Evolutionary conservation across 1,140 invertebrate species (phyloP).

Genomic region (Pogonognathellus flavescens): DNA sequence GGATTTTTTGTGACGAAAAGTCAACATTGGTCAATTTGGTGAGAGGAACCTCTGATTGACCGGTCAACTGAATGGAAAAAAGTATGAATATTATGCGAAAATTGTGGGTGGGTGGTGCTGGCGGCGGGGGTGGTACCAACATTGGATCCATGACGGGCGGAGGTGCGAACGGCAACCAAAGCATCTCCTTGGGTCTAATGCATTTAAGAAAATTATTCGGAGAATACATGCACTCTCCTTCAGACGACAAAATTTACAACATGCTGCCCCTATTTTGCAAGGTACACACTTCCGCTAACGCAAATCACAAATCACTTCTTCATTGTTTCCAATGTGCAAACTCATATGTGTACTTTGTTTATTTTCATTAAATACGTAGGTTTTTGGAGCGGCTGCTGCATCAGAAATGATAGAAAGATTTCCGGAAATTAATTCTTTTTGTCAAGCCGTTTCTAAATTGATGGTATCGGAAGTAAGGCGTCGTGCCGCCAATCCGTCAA

Average conservation of each 20-base stretch:
- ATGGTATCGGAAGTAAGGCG: slow-evolving; percentile 96
- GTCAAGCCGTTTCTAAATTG: slow-evolving; percentile 92
- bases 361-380: slow-evolving; percentile 73
- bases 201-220: slow-evolving; percentile 96
- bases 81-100: slow-evolving; percentile 68
- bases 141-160: slow-evolving; percentile 12
- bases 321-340: neutral
- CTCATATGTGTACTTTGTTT: neutral
- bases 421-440: slow-evolving; percentile 92
- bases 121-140: slow-evolving; percentile 32
- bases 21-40: too few relatives aligned
- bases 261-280: slow-evolving; percentile 99
- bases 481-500: slow-evolving; percentile 94
- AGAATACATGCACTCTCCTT: slow-evolving; percentile 89
- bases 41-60: too few relatives aligned
- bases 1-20: too few relatives aligned
- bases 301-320: neutral
- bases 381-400: slow-evolving; percentile 89
- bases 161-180: slow-evolving; percentile 71
- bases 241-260: slow-evolving; percentile 95
- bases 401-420: slow-evolving; percentile 96
- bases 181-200: slow-evolving; percentile 89
- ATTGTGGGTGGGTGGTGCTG: slow-evolving; percentile 62
- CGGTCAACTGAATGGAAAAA: slow-evolving; percentile 33
- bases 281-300: slow-evolving; percentile 73